Conservation (phyloP, 2,797 vertebrate genomes). For the Cetoscarus ocellatus region DNA sequence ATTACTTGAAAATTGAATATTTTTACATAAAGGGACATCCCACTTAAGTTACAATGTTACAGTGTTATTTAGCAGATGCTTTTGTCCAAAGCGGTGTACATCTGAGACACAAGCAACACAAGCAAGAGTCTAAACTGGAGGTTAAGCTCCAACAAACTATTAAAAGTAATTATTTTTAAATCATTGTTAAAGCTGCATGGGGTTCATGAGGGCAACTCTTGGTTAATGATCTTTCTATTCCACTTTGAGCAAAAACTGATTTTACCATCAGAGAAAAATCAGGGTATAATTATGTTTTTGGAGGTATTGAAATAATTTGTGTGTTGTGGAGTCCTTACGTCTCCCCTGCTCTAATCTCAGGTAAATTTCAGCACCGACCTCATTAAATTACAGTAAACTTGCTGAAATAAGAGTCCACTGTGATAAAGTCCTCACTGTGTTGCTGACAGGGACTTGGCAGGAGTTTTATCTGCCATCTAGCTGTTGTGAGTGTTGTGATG, state of each 20-base stretch:
- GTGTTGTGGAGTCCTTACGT: constrained; percentile 7
- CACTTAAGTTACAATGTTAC: background rate
- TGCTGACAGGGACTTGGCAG: constrained; percentile 13
- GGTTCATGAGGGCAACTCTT: no score
- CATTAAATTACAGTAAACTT: constrained; percentile 21
- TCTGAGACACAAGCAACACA: no score
- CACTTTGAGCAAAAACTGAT: background rate
- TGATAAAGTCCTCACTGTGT: constrained; percentile 14
- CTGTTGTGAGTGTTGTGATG: constrained; percentile 29
- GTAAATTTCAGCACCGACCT: constrained; percentile 3
- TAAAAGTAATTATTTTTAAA: no score
- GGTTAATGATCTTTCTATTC: no score
- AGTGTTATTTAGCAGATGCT: no score
- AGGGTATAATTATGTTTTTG: background rate
- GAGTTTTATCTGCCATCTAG: constrained; percentile 13
- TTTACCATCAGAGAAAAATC: background rate
- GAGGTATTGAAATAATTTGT: background rate
- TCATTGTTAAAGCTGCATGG: no score
- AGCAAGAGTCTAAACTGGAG: no score
- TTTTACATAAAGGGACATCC: background rate
- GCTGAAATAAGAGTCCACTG: constrained; percentile 27
- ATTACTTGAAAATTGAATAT: background rate
- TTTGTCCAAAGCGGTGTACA: no score
- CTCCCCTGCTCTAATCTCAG: background rate
- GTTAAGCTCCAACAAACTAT: no score